A percentile compares a stretch with the other conserved stretches of the same genome.
Conservation (phyloP, 2,888 invertebrate species). For the Bhutanitis thaidina region DNA sequence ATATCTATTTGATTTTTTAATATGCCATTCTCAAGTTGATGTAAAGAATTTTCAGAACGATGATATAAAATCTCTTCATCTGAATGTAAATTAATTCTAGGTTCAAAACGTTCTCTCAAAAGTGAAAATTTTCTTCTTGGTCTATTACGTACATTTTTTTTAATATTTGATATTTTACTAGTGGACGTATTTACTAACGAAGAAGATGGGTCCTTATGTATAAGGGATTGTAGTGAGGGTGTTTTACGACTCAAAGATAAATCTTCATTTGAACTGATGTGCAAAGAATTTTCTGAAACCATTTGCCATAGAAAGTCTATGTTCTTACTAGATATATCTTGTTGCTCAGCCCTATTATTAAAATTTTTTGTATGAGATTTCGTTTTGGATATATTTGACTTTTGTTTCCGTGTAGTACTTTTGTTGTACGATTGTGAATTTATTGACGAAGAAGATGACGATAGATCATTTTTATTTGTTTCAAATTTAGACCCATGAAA, state of each 20-base stretch:
- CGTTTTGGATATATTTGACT: conserved; percentile 36
- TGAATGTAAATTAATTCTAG: conserved; percentile 59
- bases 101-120: conserved; percentile 79
- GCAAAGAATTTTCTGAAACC: conserved; percentile 59
- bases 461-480: conserved; percentile 41
- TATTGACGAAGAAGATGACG: conserved; percentile 31
- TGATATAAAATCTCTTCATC: conserved; percentile 71
- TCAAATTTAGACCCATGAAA: conserved; percentile 50
- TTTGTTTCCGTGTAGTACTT: conserved; percentile 48
- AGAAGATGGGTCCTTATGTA: conserved; percentile 57
- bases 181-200: conserved; percentile 37
- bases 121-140: conserved; percentile 81
- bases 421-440: conserved; percentile 35
- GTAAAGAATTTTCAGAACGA: conserved; percentile 51
- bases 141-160: conserved; percentile 58
- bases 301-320: conserved; percentile 70
- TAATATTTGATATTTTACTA: conserved; percentile 57
- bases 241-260: conserved; percentile 57
- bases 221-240: conserved; percentile 67
- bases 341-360: conserved; percentile 47
- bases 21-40: conserved; percentile 42
- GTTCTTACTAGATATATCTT: conserved; percentile 63
- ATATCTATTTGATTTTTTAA: conserved; percentile 47
- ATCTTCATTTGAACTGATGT: conserved; percentile 51
- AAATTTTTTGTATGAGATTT: conserved; percentile 49